phyloP scores from a whole-genome alignment of 1,140 invertebrate genomes.

The Drosophila varians region DNA sequence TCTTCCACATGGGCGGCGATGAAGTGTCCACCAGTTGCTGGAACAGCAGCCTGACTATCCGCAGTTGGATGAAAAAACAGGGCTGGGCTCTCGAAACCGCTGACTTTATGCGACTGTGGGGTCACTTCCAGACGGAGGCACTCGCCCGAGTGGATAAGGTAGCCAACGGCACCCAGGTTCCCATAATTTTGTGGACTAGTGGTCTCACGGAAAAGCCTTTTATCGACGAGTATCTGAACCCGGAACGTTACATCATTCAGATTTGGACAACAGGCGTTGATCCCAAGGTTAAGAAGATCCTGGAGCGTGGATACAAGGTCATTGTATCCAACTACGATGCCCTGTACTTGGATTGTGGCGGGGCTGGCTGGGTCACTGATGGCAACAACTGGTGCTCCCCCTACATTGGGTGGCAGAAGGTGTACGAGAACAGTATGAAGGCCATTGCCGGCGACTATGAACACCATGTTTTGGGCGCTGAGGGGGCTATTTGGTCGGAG shows the following conservation, averaged over 20 bases:
- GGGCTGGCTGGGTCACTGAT: slow-evolving; percentile 86
- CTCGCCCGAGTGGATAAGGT: slow-evolving; percentile 86
- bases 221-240: slow-evolving; percentile 88
- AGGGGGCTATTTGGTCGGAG: slow-evolving; percentile 92
- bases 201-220: slow-evolving; percentile 88
- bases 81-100: slow-evolving; percentile 85
- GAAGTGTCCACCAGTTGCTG: slow-evolving; percentile 92
- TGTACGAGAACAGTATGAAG: slow-evolving; percentile 90
- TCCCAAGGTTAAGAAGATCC: slow-evolving; percentile 86
- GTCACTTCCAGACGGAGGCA: slow-evolving; percentile 89
- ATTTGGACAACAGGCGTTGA: slow-evolving; percentile 90
- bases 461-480: slow-evolving; percentile 88
- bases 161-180: slow-evolving; percentile 81
- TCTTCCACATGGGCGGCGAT: slow-evolving; percentile 96
- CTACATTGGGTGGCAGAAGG: slow-evolving; percentile 94
- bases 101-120: slow-evolving; percentile 90
- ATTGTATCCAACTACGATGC: slow-evolving; percentile 94
- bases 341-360: slow-evolving; percentile 93
- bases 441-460: slow-evolving; percentile 85
- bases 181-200: slow-evolving; percentile 92
- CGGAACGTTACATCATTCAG: slow-evolving; percentile 90
- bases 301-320: slow-evolving; percentile 88
- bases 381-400: slow-evolving; percentile 94
- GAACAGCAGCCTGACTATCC: slow-evolving; percentile 88
- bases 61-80: slow-evolving; percentile 87